Evolutionary conservation across 2,113 vertebrate genomes (phyloP), one percentile per base, ranked within the genome.

Genomic region (Bujurquina vittata): DNA sequence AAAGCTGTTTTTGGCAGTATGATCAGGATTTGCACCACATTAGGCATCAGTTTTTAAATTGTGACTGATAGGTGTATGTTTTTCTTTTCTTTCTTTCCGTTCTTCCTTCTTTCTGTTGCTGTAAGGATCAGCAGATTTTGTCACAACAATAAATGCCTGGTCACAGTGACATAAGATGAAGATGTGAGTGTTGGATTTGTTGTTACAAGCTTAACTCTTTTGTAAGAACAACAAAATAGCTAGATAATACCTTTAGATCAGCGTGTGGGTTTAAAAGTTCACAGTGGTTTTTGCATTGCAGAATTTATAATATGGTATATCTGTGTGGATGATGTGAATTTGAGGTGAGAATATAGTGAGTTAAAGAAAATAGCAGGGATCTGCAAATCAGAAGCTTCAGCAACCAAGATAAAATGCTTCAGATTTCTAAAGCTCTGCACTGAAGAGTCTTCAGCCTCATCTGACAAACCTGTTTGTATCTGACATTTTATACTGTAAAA

Each of bases 361-460:
- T 60, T 29, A 62, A 86, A 75, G 84, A 91, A 84, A 86, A 83
- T 57, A 81, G 78, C 63, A 76, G 35, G 62, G 20, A 59, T 90
- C 81, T 85, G 85, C 84, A 83, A 89, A 88, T 91, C 77, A 86
- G 77, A 80, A 88, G 84, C 86, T 88, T 90, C 75, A 88, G 90
- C 89, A 92, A 92, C 83, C 81, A 85, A 88, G 75, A 80, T 75
- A 84, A 89, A 90, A 93, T 75, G 94, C 91, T 86, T 91, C 94
- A 93, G 94, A 94, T 95, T 95, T 95, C 85, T 83, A 90, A 94
- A 95, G 93, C 92, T 93, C 85, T 93, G 94, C 94, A 95, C 93
- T 87, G 65, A 77, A 73, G 35, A 18, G 76, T 78, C 75, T 72
- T 61, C 78, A 22, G 59, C 79, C 73, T 85, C 69, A 80, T 67